phyloP scores from a whole-genome alignment of 2,797 vertebrate genomes.

The Chelmon rostratus region DNA sequence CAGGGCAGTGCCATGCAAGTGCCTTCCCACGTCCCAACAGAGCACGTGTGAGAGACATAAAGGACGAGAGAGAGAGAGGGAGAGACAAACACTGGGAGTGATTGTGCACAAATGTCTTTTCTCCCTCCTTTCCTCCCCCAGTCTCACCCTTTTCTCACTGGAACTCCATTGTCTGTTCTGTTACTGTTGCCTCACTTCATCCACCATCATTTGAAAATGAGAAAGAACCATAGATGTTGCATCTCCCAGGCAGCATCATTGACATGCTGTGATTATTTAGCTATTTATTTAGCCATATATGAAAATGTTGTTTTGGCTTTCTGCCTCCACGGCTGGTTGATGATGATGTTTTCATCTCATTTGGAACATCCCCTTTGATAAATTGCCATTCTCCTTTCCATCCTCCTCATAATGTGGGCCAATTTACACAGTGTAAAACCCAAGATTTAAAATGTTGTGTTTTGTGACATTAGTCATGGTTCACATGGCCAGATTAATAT shows the following conservation, averaged over 20 bases:
- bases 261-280: neutral
- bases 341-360: neutral
- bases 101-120: slow-evolving; percentile 65
- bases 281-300: too few relatives aligned
- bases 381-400: neutral
- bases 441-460: neutral
- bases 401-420: neutral
- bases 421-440: neutral
- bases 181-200: slow-evolving; percentile 48
- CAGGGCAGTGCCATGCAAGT: slow-evolving; percentile 73
- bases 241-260: neutral
- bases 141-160: slow-evolving; percentile 55
- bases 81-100: slow-evolving; percentile 59
- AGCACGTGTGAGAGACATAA: slow-evolving; percentile 58
- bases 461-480: neutral
- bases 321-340: neutral
- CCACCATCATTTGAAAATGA: slow-evolving; percentile 18
- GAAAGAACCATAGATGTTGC: neutral
- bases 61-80: slow-evolving; percentile 6
- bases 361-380: neutral
- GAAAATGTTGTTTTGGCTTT: neutral
- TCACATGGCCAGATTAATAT: neutral
- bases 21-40: slow-evolving; percentile 69
- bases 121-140: slow-evolving; percentile 39
- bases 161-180: slow-evolving; percentile 51